Evolutionary conservation across 1,140 invertebrate species (phyloP), one percentile per base, ranked within the genome.

Genomic region (Dryas iulia): DNA sequence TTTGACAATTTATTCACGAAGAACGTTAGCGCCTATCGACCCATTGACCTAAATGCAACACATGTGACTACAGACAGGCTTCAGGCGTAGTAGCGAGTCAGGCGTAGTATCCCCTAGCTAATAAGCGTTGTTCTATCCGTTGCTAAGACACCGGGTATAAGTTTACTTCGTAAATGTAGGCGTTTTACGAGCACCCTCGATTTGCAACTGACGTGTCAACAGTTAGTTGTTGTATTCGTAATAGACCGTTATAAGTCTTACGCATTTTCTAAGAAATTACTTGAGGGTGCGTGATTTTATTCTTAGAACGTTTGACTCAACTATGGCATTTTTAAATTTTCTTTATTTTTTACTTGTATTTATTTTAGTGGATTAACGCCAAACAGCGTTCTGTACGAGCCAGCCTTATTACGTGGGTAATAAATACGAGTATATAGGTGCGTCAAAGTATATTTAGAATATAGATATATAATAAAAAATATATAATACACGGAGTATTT

Each of bases 21-120:
- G 25, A 66, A 60, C 54, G 60, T 52, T 53, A 59, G 39, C 61
- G 61, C 56, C 63, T 59, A 72, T 76, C 78, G 78, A 77, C 78
- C 78, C 63, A 60, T 47, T 79, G 75, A 77, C 78, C 78, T 69
- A 65, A 75, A 71, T 71, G 31, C 54, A 39, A 47, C 21, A 35
- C 59, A 58, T 64, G 31, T 59, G 28, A 53, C 62, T 53, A 67
- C 59, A 59, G 39, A 59, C 66, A 61, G 28, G 39, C 8, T 21
- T 47, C 14, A 47, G 35, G 67, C 25, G 65, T 67, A 52, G 66
- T 60, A 54, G 30, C 24, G 26, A 63, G n/a, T n/a, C n/a, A n/a
- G n/a, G n/a, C 11, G 39, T 60, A 35, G 25, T 31, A 39, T 60
- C 58, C 66, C 70, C 70, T 65, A 69, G 66, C 53, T 58, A 71